Base-by-base conservation (phyloP, 2,888 invertebrate species). In the Cyclophora punctaria region DNA sequence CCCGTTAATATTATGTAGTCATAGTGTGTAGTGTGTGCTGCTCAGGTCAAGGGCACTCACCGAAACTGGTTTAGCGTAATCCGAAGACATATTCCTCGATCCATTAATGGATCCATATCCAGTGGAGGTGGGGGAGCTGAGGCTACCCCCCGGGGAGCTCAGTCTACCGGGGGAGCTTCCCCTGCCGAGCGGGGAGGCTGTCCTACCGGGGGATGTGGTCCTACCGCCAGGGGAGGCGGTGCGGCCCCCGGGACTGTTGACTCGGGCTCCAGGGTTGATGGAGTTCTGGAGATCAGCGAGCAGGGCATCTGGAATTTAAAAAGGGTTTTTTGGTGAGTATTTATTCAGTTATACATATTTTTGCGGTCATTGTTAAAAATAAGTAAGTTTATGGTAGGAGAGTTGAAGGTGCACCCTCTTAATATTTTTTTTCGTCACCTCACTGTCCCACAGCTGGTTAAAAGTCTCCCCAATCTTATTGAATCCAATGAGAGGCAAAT, bases 211-310 rank as follows among this genome's bases (percentile, higher is more conserved):
- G 3, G 80, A 80, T n/a, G 68, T 77, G 49, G 79, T 73, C 46
- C 72, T 57, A 5, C 80, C 91, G 20, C 96, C 94, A 0, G 84
- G 84, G 0, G 79, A 89, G 60, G 72, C 73, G 55, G 75, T 78
- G 46, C 83, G 65, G 34, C 75, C 80, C 4, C 75, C 77, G 20
- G 86, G 83, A 56, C 83, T 83, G 58, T 82, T 80, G 4, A 90
- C 90, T 3, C 91, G 73, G 48, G 76, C 90, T 48, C 96, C 94
- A 46, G 88, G 88, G 69, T 88, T 87, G 63, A 97, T 95, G 5
- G 98, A 98, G 71, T 97, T 97, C 86, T 98, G 98, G 53, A 98
- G 91, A 79, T 98, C 98, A 53, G 98, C 98, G 72, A 98, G 91
- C 62, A 98, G 90, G 56, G 98, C 98, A 91, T 98, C 98, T 98